Percentiles rank a stretch among this genome's conserved stretches.
These are phyloP conservation scores for Aptenodytes forsteri DNA, from an alignment of 2,113 vertebrate genomes.

Conservation along the genomic window DNA sequence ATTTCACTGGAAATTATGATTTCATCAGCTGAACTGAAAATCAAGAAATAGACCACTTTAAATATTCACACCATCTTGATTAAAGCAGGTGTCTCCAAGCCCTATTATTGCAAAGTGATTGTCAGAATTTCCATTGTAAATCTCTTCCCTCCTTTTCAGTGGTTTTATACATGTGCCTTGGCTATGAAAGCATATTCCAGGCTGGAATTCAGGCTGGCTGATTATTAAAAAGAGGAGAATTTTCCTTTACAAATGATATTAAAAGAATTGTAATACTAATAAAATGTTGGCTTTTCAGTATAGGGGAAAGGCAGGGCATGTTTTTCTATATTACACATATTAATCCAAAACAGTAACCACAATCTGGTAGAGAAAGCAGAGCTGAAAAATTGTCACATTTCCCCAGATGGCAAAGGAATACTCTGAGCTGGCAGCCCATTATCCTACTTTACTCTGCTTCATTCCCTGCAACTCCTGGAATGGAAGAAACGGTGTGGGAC, in stretches of 20 bases:
- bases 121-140: conserved; percentile 71
- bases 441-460: neutral
- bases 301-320: neutral
- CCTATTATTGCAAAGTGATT: conserved; percentile 55
- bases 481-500: neutral
- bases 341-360: conserved; percentile 16
- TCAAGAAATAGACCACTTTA: conserved; percentile 72
- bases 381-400: neutral
- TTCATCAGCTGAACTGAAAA: conserved; percentile 73
- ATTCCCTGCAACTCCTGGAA: conserved; percentile 27
- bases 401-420: neutral
- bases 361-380: conserved; percentile 6
- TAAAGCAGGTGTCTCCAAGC: conserved; percentile 66
- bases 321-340: neutral
- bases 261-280: neutral
- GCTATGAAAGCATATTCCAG: conserved; percentile 44
- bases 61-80: conserved; percentile 74
- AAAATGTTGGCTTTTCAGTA: neutral
- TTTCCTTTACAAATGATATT: conserved; percentile 24
- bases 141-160: conserved; percentile 41
- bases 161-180: conserved; percentile 33
- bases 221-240: neutral
- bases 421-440: neutral
- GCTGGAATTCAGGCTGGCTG: neutral
- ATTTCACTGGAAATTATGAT: conserved; percentile 73